phyloP scores from a whole-genome alignment of 2,113 vertebrate genomes.

The Maccullochella peelii region DNA sequence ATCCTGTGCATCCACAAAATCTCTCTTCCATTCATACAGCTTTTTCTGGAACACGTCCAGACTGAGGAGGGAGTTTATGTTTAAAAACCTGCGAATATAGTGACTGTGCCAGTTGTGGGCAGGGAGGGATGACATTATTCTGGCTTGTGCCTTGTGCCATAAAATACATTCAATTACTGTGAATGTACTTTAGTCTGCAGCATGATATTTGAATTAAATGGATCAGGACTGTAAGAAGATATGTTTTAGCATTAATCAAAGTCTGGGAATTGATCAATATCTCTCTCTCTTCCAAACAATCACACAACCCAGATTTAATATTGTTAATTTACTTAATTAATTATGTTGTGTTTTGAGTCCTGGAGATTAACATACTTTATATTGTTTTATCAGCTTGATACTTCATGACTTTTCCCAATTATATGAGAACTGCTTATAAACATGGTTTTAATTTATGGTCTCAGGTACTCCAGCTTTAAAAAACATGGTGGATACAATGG shows the following conservation, averaged over 20 bases:
- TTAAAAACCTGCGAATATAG: constrained; percentile 40
- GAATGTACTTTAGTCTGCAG: constrained; percentile 39
- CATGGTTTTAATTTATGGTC: not conserved
- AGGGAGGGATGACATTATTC: constrained; percentile 44
- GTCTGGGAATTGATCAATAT: constrained; percentile 8
- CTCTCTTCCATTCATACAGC: constrained; percentile 12
- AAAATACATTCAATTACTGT: constrained; percentile 46
- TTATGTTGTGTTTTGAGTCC: not conserved
- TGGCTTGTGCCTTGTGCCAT: constrained; percentile 41
- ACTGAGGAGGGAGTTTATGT: constrained; percentile 37
- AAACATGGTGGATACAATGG: not conserved
- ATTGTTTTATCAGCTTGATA: not conserved
- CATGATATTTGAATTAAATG: constrained; percentile 36
- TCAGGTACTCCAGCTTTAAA: not conserved
- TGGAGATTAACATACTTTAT: not conserved
- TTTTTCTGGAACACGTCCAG: constrained; percentile 39
- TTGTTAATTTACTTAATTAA: not conserved
- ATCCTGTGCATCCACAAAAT: constrained; percentile 43
- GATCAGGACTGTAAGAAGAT: not conserved
- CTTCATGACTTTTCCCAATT: not conserved
- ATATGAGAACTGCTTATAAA: not conserved
- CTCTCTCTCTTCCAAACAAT: not conserved
- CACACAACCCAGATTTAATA: not conserved
- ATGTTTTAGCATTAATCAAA: constrained; percentile 29
- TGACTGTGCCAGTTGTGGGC: constrained; percentile 25